A percentile compares a stretch with the other conserved stretches of the same genome.
phyloP scores from a whole-genome alignment of 2,797 vertebrate species.

The Perodicticus potto region DNA sequence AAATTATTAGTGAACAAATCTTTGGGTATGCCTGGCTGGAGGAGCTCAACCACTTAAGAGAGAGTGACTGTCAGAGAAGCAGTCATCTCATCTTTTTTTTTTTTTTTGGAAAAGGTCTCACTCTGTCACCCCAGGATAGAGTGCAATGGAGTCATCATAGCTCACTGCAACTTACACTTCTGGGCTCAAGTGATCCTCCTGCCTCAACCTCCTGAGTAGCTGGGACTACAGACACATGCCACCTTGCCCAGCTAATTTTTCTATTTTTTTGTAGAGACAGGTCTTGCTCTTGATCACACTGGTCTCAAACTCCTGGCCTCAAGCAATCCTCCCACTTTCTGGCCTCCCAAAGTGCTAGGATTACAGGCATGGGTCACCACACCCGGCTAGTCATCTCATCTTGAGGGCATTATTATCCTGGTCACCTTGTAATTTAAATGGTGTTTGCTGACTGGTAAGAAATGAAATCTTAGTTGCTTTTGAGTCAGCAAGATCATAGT shows the following conservation, averaged over 20 bases:
- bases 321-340: background rate
- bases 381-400: background rate
- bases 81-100: constrained; percentile 3
- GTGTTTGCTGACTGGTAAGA: constrained; percentile 65
- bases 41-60: background rate
- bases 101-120: background rate
- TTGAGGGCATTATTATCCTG: constrained; percentile 19
- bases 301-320: background rate
- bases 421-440: constrained; percentile 59
- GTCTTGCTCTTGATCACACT: background rate
- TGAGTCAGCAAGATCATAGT: constrained; percentile 64
- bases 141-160: background rate
- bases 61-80: constrained; percentile 22
- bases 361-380: background rate
- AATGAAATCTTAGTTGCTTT: constrained; percentile 58
- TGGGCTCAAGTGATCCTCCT: background rate
- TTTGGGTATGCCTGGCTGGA: constrained; percentile 34
- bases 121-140: background rate
- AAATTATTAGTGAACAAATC: constrained; percentile 27
- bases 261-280: background rate
- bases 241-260: background rate
- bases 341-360: background rate
- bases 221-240: background rate
- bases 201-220: background rate
- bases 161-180: background rate